Evolutionary conservation across 1,140 invertebrate species (phyloP), one percentile per base, ranked within the genome.

Genomic region (Drosophila virilis): DNA sequence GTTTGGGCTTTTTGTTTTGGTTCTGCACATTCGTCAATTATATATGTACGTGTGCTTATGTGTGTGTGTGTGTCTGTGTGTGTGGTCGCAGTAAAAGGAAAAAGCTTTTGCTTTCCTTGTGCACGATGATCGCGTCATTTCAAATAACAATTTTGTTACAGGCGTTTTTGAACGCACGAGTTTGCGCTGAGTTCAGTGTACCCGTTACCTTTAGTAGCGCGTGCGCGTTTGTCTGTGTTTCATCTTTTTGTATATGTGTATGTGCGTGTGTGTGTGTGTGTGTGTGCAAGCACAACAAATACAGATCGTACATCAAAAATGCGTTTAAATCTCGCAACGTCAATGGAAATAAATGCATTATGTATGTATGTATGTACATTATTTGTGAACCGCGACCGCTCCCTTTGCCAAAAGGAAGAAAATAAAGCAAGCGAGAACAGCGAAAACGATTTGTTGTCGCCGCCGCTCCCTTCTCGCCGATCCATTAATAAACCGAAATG

Each of bases 271-370:
- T n/a, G 40, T 52, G 40, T 45, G 38, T 43, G 35, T 54, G 58
- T 42, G 33, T 55, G 82, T 28, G 22, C 9, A 9, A 48, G 43
- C 43, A 58, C 58, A 78, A 85, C 55, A 83, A 74, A 74, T 45
- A 59, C 60, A 77, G 51, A 58, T 88, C 83, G 83, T 88, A 88
- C 66, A 89, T 88, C 83, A 88, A 88, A 82, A 88, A 77, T 83
- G 79, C 78, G 80, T 77, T 83, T 77, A 83, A 88, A 89, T 89
- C 83, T 66, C 72, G 65, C 73, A 78, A 89, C 68, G 83, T 86
- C 83, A 89, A 89, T 88, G 79, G 69, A 61, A 83, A 77, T 80
- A 82, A 86, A 86, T 88, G 83, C 82, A 79, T 83, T 88, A 60
- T 66, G 17, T 17, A 0, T 17, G 17, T 17, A 0, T 17, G 17